phyloP scores from a whole-genome alignment of 2,888 invertebrate genomes.

The Sarcophaga carnaria region DNA sequence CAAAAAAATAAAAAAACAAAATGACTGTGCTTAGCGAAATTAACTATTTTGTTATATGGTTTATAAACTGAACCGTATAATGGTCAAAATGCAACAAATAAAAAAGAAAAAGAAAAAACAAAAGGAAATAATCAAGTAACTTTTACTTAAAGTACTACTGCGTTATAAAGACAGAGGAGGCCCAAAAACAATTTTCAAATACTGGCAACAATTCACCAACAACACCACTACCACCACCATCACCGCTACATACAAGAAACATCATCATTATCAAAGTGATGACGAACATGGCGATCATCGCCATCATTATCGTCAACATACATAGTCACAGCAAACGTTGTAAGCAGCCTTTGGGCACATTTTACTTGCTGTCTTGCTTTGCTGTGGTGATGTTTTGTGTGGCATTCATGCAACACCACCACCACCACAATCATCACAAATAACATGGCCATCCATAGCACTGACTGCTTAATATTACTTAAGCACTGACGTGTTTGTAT shows the following conservation, averaged over 20 bases:
- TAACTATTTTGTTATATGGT: slow-evolving; percentile 27
- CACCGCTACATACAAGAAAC: neutral
- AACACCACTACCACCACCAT: slow-evolving; percentile 14
- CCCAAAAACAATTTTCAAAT: slow-evolving; percentile 26
- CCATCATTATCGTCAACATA: slow-evolving; percentile 45
- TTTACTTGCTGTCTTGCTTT: slow-evolving; percentile 13
- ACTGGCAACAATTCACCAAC: slow-evolving; percentile 5
- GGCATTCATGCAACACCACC: slow-evolving; percentile 38
- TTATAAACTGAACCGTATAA: slow-evolving; percentile 26
- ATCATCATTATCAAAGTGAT: slow-evolving; percentile 40
- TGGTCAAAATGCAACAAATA: slow-evolving; percentile 11
- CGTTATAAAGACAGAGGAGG: slow-evolving; percentile 28
- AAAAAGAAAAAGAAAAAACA: neutral
- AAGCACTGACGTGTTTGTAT: slow-evolving; percentile 43
- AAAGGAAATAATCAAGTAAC: slow-evolving; percentile 42
- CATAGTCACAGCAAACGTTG: neutral
- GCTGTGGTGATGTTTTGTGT: slow-evolving; percentile 11
- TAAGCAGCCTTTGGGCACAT: slow-evolving; percentile 31
- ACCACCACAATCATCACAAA: neutral
- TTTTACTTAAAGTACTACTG: slow-evolving; percentile 43
- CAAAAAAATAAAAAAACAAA: neutral
- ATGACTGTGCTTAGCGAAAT: slow-evolving; percentile 14
- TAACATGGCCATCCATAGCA: slow-evolving; percentile 1
- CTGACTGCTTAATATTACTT: neutral
- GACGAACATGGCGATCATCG: slow-evolving; percentile 47